phyloP scores from a whole-genome alignment of 2,797 vertebrate genomes.

The Toxotes lorentzi region DNA sequence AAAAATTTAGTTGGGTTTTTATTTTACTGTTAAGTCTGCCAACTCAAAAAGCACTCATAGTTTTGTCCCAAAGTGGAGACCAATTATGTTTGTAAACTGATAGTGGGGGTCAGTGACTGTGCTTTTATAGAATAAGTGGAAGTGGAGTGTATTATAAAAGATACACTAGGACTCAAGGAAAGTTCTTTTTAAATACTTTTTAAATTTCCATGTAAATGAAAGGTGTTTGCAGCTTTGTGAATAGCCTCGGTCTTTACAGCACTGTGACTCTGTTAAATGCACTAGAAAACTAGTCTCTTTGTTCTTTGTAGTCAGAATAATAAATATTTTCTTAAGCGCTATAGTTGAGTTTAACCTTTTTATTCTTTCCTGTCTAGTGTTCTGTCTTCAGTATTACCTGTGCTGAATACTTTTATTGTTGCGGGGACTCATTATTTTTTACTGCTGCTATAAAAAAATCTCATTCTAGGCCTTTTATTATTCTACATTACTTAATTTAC shows the following conservation, averaged over 20 bases:
- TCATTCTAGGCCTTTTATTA: constrained; percentile 39
- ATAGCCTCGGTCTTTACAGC: neutral
- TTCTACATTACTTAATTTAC: constrained; percentile 49
- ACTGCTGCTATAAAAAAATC: constrained; percentile 43
- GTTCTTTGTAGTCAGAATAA: constrained; percentile 22
- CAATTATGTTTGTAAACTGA: constrained; percentile 10
- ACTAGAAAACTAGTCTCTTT: constrained; percentile 9
- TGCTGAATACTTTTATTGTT: constrained; percentile 41
- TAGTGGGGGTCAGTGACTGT: neutral
- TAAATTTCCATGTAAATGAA: constrained; percentile 18
- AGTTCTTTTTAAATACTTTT: constrained; percentile 1
- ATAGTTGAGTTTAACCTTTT: constrained; percentile 23
- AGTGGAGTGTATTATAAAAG: constrained; percentile 9
- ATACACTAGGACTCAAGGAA: constrained; percentile 1
- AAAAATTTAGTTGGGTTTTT: neutral
- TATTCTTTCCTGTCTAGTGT: constrained; percentile 36
- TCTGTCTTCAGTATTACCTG: constrained; percentile 13
- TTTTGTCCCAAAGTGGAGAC: neutral
- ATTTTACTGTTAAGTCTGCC: neutral
- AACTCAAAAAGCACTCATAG: neutral
- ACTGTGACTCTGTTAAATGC: neutral
- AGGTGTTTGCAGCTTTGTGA: constrained; percentile 13
- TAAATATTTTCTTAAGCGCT: constrained; percentile 18
- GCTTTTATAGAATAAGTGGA: constrained; percentile 13
- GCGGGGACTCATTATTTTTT: constrained; percentile 48